Base-by-base conservation (phyloP, 2,797 vertebrate genomes). In the Characodon lateralis region DNA sequence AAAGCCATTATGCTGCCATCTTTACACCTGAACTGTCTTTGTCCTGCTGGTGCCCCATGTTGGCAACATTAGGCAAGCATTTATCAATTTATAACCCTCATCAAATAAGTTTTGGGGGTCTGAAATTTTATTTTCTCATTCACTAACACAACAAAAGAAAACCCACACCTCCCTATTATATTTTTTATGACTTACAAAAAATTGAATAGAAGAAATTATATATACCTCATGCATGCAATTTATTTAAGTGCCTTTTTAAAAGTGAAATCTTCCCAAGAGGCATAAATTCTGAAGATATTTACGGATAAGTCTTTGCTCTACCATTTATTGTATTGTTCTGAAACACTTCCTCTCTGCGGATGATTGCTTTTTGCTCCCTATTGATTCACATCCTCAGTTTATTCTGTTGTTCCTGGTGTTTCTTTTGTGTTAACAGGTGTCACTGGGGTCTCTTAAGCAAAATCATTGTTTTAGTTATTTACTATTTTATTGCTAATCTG, bases 381-480 rank as follows among this genome's bases (percentile, higher is more conserved):
- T 58, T 85, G 79, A 77, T 78, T 79, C 75, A 80, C 58, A 66
- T 79, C 75, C 75, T 85, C 68, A 73, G 72, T 76, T 80, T 83
- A 72, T 78, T 71, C 56, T 69, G 31, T 72, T 72, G 81, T 70
- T 81, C 48, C 75, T 39, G 14, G 31, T 65, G 5, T 76, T 77
- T 41, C 46, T 78, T 80, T 43, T 78, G 73, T 78, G 55, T 79
- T 78, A 83, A 82, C 26, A 14, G 53, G 73, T 56, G 24, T 58
- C 13, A 8, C 13, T 20, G 63, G 24, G 50, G 50, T 39, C 39
- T 46, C 9, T 51, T 16, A 35, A 66, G 24, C 0, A 51, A 24
- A 61, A 66, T 3, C 18, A 59, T 77, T 41, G 56, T 35, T 35
- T 50, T 51, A 14, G 61, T 73, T 56, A 12, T 2, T 66, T 13